Evolutionary conservation across 2,888 invertebrate species (phyloP).

Genomic region (Aricia artaxerxes): DNA sequence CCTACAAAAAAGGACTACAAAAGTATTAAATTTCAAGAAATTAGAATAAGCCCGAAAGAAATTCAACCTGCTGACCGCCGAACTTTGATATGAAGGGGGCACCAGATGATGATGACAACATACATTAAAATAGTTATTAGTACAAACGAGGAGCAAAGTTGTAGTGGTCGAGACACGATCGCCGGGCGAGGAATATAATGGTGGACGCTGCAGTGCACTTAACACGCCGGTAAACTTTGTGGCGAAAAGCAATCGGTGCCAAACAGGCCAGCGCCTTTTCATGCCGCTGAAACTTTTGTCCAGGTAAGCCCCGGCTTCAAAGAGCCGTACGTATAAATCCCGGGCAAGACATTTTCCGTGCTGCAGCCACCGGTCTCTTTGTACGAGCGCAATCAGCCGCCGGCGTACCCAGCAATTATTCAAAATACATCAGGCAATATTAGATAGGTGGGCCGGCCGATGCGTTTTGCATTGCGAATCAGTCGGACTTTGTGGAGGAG

Average conservation of each 20-base stretch:
- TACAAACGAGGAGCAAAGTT: not conserved
- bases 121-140: not conserved
- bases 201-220: constrained; percentile 6
- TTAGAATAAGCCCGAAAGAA: too few relatives aligned
- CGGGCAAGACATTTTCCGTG: constrained; percentile 68
- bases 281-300: constrained; percentile 43
- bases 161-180: not conserved
- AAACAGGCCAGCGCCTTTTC: constrained; percentile 35
- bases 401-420: constrained; percentile 72
- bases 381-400: constrained; percentile 68
- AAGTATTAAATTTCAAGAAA: not conserved
- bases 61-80: not conserved
- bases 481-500: constrained; percentile 66
- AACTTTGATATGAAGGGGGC: not conserved
- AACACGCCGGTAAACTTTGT: constrained; percentile 27
- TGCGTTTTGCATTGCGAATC: constrained; percentile 79
- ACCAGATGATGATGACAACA: not conserved
- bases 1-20: not conserved
- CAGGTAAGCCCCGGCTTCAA: constrained; percentile 41
- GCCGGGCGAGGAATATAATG: not conserved
- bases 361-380: constrained; percentile 57
- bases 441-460: constrained; percentile 74
- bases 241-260: constrained; percentile 36
- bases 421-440: constrained; percentile 78
- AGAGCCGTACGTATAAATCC: constrained; percentile 53